Base-by-base conservation (phyloP, 2,888 invertebrate genomes). In the Linnaemya vulpina region DNA sequence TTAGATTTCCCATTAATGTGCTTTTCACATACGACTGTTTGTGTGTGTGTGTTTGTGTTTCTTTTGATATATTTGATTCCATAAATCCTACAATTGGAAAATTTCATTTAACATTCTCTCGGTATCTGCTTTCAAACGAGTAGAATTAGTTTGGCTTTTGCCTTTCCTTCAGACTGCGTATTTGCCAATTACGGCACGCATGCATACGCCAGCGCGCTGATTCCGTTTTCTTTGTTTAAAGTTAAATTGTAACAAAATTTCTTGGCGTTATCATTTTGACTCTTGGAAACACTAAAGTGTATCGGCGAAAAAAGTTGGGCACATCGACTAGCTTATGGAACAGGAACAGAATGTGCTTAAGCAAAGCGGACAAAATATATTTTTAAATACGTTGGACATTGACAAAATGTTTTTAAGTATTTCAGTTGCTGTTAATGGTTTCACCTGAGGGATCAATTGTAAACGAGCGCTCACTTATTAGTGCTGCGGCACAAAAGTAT, bases 191-290 rank as follows among this genome's bases (percentile, higher is more conserved):
- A 38, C 22, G 13, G 9, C 9, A 8, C 38, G 9, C 15, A 15
- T 25, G 15, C 30, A 11, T 49, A 49, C 51, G 51, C n/a, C n/a
- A 30, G 30, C 5, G 5, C 62, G 67, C 43, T 81, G 53, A 71
- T 53, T 68, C 68, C 35, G 7, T 58, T 67, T 40, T 55, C 15
- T 30, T 43, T 62, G 40, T 22, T 25, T 11, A 40, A 40, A 75
- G 38, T 40, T 75, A 75, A 68, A 68, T 35, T 67, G 65, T 76
- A 75, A 43, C n/a, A 40, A 17, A n/a, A n/a, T n/a, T 40, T 62
- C 51, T 65, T 53, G 40, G 10, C 1, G 17, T 43, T 13, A 53
- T 25, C 17, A 49, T 11, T 58, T 17, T 46, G 49, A 25, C 35
- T 65, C 46, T 3, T 11, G 46, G n/a, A 67, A 30, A 63, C 25